Percentiles rank a stretch among this genome's conserved stretches.
These are phyloP conservation scores for Scaptomyza hsui DNA, from an alignment of 1,140 invertebrate species.

Conservation along the genomic window DNA sequence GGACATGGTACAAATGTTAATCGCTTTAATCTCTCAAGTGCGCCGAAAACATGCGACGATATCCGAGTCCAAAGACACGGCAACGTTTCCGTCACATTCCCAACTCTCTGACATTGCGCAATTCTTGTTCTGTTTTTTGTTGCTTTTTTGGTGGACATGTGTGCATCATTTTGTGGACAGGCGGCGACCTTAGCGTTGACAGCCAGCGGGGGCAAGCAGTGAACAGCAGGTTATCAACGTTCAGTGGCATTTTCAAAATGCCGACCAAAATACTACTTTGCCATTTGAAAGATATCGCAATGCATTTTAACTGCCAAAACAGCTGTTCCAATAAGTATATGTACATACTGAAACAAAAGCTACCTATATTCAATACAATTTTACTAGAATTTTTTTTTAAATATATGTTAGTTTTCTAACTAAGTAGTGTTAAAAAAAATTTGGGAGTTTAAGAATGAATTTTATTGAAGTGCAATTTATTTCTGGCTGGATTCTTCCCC, in stretches of 20 bases:
- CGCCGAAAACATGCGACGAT: slow-evolving; percentile 76
- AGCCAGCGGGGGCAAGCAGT: not conserved
- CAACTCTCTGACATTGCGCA: slow-evolving; percentile 61
- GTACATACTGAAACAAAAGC: too few relatives aligned
- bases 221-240: slow-evolving; percentile 52
- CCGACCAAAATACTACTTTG: slow-evolving; percentile 19
- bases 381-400: too few relatives aligned
- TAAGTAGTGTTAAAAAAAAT: too few relatives aligned
- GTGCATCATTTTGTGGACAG: slow-evolving; percentile 38
- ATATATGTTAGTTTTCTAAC: too few relatives aligned
- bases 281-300: slow-evolving; percentile 20
- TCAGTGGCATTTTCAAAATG: slow-evolving; percentile 38
- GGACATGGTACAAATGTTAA: slow-evolving; percentile 76
- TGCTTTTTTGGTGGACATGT: slow-evolving; percentile 29
- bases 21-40: slow-evolving; percentile 81
- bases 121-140: slow-evolving; percentile 40
- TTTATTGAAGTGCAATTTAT: too few relatives aligned
- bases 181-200: slow-evolving; percentile 6
- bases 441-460: too few relatives aligned
- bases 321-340: slow-evolving; percentile 18
- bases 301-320: slow-evolving; percentile 10
- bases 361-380: too few relatives aligned
- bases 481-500: too few relatives aligned
- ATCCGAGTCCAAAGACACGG: slow-evolving; percentile 49
- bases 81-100: slow-evolving; percentile 74